A percentile compares a stretch with the other conserved stretches of the same genome.
These are phyloP conservation scores for Pseudotriccus pelzelni DNA, from an alignment of 2,797 vertebrate species.

Conservation along the genomic window DNA sequence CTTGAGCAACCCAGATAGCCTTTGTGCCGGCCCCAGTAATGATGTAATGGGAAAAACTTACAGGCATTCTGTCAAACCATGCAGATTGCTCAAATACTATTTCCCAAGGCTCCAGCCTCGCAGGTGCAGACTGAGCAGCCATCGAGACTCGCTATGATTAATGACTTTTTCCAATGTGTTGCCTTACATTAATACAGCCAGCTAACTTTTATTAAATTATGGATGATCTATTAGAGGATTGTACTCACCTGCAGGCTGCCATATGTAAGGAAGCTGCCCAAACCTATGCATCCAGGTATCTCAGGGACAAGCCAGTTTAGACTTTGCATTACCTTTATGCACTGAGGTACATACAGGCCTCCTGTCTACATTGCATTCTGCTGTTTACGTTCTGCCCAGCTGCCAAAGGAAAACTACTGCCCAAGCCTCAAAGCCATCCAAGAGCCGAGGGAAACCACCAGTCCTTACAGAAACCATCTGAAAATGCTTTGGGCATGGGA, in stretches of 20 bases:
- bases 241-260: constrained; percentile 29
- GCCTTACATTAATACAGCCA: constrained; percentile 39
- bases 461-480: background rate
- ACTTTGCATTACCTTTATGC: background rate
- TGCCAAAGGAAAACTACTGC: background rate
- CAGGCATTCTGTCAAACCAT: constrained; percentile 69
- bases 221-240: background rate
- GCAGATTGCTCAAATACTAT: constrained; percentile 71
- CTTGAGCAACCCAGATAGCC: constrained; percentile 63
- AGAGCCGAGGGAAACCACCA: background rate
- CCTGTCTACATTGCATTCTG: background rate
- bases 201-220: constrained; percentile 1
- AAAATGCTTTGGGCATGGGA: rapidly evolving
- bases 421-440: background rate
- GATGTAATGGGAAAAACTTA: constrained; percentile 81
- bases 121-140: constrained; percentile 82
- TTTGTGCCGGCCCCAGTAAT: constrained; percentile 67
- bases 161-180: constrained; percentile 73
- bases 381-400: background rate
- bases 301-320: background rate
- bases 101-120: constrained; percentile 79
- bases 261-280: background rate
- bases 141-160: constrained; percentile 74
- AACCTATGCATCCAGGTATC: background rate
- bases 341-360: background rate